Evolutionary conservation across 1,140 invertebrate species (phyloP).

Genomic region (Drosophila kurseongensis): DNA sequence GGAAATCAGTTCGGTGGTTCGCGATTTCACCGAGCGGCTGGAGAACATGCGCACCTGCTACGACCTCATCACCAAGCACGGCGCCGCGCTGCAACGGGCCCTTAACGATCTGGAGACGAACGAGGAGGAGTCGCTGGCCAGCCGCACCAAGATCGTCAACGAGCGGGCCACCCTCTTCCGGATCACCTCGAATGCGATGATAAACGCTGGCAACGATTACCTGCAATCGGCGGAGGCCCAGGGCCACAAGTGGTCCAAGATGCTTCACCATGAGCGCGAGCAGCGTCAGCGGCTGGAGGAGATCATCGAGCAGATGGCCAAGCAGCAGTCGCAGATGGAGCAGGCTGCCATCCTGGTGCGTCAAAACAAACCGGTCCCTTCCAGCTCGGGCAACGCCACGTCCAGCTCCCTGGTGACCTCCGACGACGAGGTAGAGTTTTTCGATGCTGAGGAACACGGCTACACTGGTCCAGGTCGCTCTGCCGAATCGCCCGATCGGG

Average conservation of each 20-base stretch:
- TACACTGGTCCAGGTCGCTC: slow-evolving; percentile 55
- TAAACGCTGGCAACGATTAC: slow-evolving; percentile 97
- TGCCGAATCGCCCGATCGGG: slow-evolving; percentile 52
- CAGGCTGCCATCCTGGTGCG: slow-evolving; percentile 89
- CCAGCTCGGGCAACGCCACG: slow-evolving; percentile 35
- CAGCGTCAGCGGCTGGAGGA: slow-evolving; percentile 97
- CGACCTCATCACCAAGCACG: slow-evolving; percentile 95
- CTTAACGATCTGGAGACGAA: slow-evolving; percentile 93
- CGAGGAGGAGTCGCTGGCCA: slow-evolving; percentile 85
- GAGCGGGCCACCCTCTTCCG: slow-evolving; percentile 96
- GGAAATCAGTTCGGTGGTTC: slow-evolving; percentile 87
- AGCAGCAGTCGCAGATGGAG: slow-evolving; percentile 97
- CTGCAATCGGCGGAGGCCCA: slow-evolving; percentile 93
- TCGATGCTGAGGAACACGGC: slow-evolving; percentile 93
- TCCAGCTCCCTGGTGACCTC: slow-evolving; percentile 86
- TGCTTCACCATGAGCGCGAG: slow-evolving; percentile 97
- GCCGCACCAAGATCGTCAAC: slow-evolving; percentile 84
- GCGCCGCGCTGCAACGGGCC: slow-evolving; percentile 92
- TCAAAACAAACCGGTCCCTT: slow-evolving; percentile 63
- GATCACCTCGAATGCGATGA: slow-evolving; percentile 97
- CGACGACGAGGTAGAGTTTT: slow-evolving; percentile 96
- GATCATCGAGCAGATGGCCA: slow-evolving; percentile 98
- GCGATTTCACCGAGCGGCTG: slow-evolving; percentile 87
- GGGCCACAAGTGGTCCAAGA: slow-evolving; percentile 94
- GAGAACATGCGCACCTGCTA: slow-evolving; percentile 96